Conservation (phyloP, 2,797 vertebrate genomes). For the Silurus lanzhouensis region DNA sequence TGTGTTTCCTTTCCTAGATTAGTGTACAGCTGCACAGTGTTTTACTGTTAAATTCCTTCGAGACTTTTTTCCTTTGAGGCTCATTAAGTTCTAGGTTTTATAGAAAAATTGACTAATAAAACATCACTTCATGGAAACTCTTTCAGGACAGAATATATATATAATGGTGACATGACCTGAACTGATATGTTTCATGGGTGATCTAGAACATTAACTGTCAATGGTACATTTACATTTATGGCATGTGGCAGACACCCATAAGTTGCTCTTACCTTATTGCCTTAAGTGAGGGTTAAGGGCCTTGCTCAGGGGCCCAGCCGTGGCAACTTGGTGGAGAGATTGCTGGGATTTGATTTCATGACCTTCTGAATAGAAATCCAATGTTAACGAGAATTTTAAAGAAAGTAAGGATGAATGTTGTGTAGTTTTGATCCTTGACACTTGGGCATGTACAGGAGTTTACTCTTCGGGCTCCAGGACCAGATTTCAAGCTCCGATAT, state of each 20-base stretch:
- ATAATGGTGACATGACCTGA: too few relatives aligned
- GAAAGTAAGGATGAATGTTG: neutral
- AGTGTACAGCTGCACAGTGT: neutral
- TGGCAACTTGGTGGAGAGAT: too few relatives aligned
- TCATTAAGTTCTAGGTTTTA: neutral
- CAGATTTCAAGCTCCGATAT: slow-evolving; percentile 44
- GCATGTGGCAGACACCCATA: too few relatives aligned
- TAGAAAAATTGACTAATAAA: neutral
- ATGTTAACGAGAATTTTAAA: neutral
- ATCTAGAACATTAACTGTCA: too few relatives aligned
- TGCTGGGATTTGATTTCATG: too few relatives aligned
- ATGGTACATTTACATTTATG: too few relatives aligned
- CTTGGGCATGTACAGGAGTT: neutral
- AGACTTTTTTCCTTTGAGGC: neutral
- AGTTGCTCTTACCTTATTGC: too few relatives aligned
- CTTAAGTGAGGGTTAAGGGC: too few relatives aligned
- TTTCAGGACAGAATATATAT: neutral
- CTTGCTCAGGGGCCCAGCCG: too few relatives aligned
- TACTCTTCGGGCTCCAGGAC: slow-evolving; percentile 5
- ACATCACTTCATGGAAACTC: neutral
- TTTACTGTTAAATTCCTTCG: neutral
- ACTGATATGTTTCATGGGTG: too few relatives aligned
- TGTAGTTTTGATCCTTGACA: neutral
- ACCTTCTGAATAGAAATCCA: too few relatives aligned
- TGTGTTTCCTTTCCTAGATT: neutral